Percentiles rank a stretch among this genome's conserved stretches.
These are phyloP conservation scores for Drosophila flavopinicola DNA, from an alignment of 2,888 invertebrate species.

Conservation along the genomic window DNA sequence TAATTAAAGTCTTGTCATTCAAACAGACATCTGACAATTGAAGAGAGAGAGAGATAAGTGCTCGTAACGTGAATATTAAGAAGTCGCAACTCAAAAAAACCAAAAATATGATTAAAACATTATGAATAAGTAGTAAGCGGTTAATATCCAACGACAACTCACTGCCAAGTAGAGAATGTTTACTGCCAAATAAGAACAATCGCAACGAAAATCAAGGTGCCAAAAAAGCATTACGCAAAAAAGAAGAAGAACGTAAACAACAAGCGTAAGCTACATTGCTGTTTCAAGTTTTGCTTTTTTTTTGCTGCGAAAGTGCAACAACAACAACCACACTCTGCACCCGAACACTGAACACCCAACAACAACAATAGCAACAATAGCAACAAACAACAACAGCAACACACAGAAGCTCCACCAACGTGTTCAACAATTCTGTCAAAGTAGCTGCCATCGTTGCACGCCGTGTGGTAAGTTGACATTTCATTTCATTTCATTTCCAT, in stretches of 20 bases:
- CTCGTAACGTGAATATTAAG: too few species aligned
- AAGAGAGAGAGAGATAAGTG: too few species aligned
- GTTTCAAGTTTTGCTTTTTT: slow-evolving; percentile 13
- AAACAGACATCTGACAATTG: background rate
- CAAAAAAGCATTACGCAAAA: slow-evolving; percentile 3
- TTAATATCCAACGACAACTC: slow-evolving; percentile 11
- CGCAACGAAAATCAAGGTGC: slow-evolving; percentile 16
- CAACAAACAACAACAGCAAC: background rate
- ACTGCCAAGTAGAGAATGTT: slow-evolving; percentile 60
- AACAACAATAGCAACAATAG: background rate
- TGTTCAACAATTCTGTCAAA: slow-evolving; percentile 27
- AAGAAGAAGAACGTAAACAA: background rate
- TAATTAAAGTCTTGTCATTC: slow-evolving; percentile 3
- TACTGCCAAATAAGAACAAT: slow-evolving; percentile 38
- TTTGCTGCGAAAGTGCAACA: slow-evolving; percentile 19
- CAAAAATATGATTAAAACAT: background rate
- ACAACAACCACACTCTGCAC: background rate
- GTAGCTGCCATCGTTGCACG: slow-evolving; percentile 40
- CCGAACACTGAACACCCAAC: too few species aligned
- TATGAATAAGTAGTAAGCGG: slow-evolving; percentile 11
- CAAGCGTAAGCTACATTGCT: slow-evolving; percentile 19
- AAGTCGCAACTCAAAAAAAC: too few species aligned
- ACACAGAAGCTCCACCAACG: slow-evolving; percentile 18
- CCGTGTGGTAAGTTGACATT: slow-evolving; percentile 74
- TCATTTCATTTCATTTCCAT: slow-evolving; percentile 55